A percentile compares a stretch with the other conserved stretches of the same genome.
phyloP scores from a whole-genome alignment of 2,797 vertebrate genomes.

The Gymnopithys bicolor region DNA sequence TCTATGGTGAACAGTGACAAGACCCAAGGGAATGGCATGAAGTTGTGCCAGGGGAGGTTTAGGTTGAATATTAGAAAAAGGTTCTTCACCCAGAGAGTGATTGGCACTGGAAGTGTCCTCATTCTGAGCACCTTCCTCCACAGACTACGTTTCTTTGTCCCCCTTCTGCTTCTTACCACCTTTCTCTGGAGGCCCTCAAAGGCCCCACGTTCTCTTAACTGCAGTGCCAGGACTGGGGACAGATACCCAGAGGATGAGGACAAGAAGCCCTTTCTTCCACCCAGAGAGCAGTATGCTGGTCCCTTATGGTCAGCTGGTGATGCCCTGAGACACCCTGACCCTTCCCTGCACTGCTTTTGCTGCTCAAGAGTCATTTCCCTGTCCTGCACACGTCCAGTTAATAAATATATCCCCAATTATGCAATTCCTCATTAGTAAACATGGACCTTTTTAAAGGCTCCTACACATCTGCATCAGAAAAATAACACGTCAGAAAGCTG shows the following conservation, averaged over 20 bases:
- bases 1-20: background rate
- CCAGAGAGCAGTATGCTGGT: background rate
- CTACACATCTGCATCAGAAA: slow-evolving; percentile 8
- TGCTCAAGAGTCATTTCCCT: background rate
- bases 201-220: background rate
- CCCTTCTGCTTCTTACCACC: background rate
- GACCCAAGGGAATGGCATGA: background rate
- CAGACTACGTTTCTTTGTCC: background rate
- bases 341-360: background rate
- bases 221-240: background rate
- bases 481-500: background rate
- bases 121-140: background rate
- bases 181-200: background rate
- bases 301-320: fast-evolving
- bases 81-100: background rate
- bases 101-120: background rate
- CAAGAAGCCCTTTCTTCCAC: background rate
- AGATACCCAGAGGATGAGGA: background rate
- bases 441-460: background rate
- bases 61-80: background rate
- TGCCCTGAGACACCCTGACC: background rate
- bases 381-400: background rate
- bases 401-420: background rate
- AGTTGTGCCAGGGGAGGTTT: background rate
- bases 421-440: slow-evolving; percentile 21